Evolutionary conservation across 2,797 vertebrate species (phyloP).

Genomic region (Squalus acanthias): DNA sequence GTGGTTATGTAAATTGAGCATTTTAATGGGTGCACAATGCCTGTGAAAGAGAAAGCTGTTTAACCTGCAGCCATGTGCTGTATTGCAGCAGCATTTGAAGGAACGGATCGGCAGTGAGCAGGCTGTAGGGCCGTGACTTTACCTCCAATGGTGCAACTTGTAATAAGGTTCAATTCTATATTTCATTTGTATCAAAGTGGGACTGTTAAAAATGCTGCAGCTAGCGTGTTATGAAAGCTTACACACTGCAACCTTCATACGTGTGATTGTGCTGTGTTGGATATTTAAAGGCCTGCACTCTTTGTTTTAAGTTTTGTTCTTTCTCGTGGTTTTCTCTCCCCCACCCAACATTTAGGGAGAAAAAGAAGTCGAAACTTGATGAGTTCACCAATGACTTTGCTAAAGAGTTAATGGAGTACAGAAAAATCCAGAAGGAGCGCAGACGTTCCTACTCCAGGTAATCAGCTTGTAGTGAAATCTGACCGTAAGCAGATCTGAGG

Average conservation of each 20-base stretch:
- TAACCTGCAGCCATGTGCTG: not conserved
- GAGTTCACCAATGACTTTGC: constrained; percentile 99
- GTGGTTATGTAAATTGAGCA: not conserved
- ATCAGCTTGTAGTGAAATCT: constrained; percentile 39
- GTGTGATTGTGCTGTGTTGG: not conserved
- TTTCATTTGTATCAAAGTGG: not conserved
- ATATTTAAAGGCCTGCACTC: not conserved
- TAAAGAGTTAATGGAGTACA: constrained; percentile 97
- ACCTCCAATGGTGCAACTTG: not conserved
- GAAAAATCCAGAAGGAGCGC: constrained; percentile 93
- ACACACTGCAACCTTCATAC: constrained; percentile 8
- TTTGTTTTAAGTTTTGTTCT: not conserved
- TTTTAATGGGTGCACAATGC: not conserved
- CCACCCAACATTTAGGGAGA: constrained; percentile 65
- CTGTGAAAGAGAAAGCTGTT: not conserved
- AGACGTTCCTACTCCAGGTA: constrained; percentile 93
- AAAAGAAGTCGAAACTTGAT: constrained; percentile 92
- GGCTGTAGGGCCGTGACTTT: no score
- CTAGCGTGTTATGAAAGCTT: not conserved
- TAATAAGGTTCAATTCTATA: no score
- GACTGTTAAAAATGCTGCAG: not conserved
- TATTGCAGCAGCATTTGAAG: not conserved
- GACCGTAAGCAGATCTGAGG: not conserved
- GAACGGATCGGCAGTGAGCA: no score
- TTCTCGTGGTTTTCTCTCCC: constrained; percentile 43